Percentiles rank a stretch among this genome's conserved stretches.
Evolutionary conservation across 2,113 vertebrate species (phyloP).

Genomic region (Malurus elegans): DNA sequence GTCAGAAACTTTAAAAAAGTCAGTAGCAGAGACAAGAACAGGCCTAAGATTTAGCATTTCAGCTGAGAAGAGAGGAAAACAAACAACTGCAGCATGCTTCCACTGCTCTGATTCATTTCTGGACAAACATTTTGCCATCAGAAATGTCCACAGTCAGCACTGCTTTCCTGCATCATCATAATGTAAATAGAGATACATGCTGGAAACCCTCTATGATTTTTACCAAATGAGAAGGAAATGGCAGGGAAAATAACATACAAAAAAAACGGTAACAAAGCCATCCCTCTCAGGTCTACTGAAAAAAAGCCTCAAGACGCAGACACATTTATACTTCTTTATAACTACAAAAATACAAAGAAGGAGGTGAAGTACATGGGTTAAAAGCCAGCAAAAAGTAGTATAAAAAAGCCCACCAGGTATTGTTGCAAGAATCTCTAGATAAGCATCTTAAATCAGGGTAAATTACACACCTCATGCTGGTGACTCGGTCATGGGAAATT

Average conservation of each 20-base stretch:
- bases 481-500: slow-evolving; percentile 83
- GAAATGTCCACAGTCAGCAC: neutral
- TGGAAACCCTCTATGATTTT: neutral
- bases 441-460: slow-evolving; percentile 81
- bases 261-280: neutral
- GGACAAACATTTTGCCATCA: neutral
- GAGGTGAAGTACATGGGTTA: slow-evolving; percentile 5
- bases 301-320: neutral
- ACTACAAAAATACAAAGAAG: neutral
- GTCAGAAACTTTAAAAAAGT: neutral
- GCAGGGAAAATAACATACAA: neutral
- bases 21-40: neutral
- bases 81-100: neutral
- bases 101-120: neutral
- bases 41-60: neutral
- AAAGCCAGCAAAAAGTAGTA: slow-evolving; percentile 14
- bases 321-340: neutral
- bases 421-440: slow-evolving; percentile 71
- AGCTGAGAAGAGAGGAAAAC: neutral
- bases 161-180: neutral
- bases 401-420: slow-evolving; percentile 65
- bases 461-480: slow-evolving; percentile 81
- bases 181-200: neutral
- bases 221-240: neutral
- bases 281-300: neutral